These are phyloP conservation scores for Anniella stebbinsi DNA, from an alignment of 2,797 vertebrate genomes.

Conservation along the genomic window DNA sequence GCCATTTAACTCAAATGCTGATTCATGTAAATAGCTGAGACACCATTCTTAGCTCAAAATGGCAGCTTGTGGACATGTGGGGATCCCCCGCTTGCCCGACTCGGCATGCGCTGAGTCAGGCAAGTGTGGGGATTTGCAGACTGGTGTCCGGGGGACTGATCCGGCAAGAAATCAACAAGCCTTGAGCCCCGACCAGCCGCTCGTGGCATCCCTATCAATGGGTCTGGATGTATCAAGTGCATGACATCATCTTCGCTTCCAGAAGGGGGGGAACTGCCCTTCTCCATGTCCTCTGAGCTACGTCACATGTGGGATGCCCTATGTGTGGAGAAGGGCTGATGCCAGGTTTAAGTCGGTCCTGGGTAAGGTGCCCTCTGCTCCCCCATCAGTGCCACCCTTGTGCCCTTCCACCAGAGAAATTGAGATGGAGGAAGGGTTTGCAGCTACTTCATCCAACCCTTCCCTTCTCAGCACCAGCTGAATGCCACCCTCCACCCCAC, in stretches of 20 bases:
- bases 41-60: too few species aligned
- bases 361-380: too few species aligned
- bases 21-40: too few species aligned
- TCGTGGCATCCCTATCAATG: conserved; percentile 29
- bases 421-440: not conserved
- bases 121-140: too few species aligned
- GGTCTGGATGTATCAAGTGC: conserved; percentile 57
- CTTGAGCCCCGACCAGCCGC: too few species aligned
- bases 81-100: too few species aligned
- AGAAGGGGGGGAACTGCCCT: conserved; percentile 37
- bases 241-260: conserved; percentile 54
- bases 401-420: too few species aligned
- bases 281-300: not conserved
- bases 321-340: not conserved
- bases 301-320: not conserved
- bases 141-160: too few species aligned
- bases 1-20: too few species aligned
- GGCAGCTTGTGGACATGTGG: too few species aligned
- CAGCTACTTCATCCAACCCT: not conserved
- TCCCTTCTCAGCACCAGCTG: not conserved
- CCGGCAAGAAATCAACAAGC: too few species aligned
- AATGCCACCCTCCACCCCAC: not conserved
- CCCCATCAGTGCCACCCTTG: not conserved
- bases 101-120: too few species aligned
- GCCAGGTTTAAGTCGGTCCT: not conserved